Percentiles rank a stretch among this genome's conserved stretches.
Conservation (phyloP, 2,888 invertebrate species). For the Adelognathus sp. region DNA sequence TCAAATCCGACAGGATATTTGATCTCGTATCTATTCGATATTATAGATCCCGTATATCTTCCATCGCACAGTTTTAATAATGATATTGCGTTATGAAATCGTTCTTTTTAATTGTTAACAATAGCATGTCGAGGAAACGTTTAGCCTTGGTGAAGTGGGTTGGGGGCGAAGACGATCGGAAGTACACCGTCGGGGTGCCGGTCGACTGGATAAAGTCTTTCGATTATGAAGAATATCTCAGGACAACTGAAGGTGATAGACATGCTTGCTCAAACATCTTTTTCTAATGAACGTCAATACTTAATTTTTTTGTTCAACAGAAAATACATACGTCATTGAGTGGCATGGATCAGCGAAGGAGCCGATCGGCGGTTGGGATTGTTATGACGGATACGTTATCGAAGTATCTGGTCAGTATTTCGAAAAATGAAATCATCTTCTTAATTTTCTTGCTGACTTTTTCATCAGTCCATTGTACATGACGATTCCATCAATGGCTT, state of each 20-base stretch:
- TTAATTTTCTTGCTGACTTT: too few relatives aligned
- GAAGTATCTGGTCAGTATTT: neutral
- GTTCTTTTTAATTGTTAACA: too few relatives aligned
- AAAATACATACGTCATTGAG: constrained; percentile 6
- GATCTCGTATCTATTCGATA: too few relatives aligned
- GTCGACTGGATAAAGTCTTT: constrained; percentile 26
- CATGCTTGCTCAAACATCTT: neutral
- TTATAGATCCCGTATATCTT: too few relatives aligned
- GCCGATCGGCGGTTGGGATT: neutral
- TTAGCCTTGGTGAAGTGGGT: constrained; percentile 20
- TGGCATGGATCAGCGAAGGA: neutral
- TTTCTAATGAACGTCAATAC: neutral
- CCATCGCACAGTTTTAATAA: too few relatives aligned
- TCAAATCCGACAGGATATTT: too few relatives aligned
- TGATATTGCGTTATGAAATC: too few relatives aligned
- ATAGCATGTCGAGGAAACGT: constrained; percentile 7
- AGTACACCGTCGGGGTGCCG: constrained; percentile 30
- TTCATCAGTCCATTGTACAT: too few relatives aligned
- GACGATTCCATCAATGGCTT: too few relatives aligned
- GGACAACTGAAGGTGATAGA: neutral
- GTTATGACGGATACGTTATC: neutral
- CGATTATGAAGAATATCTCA: neutral
- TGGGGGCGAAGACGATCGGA: constrained; percentile 15
- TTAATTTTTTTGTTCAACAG: neutral
- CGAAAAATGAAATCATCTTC: neutral